Percentiles rank a stretch among this genome's conserved stretches.
phyloP scores from a whole-genome alignment of 2,888 invertebrate genomes.

The Aspidiotus rigidus region DNA sequence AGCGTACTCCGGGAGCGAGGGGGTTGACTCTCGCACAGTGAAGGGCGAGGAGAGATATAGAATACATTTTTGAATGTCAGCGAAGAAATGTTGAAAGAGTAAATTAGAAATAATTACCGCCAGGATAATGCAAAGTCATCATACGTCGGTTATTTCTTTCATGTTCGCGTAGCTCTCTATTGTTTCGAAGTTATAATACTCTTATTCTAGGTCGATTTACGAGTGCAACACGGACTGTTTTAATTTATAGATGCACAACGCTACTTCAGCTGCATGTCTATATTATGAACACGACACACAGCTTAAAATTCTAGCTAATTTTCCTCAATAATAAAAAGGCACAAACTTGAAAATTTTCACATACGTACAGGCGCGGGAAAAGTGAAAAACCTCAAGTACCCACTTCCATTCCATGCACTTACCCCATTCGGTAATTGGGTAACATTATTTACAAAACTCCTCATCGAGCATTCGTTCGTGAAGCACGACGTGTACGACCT shows the following conservation, averaged over 20 bases:
- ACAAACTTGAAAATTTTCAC: too few relatives aligned
- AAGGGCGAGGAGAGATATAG: neutral
- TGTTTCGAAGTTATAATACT: slow-evolving; percentile 16
- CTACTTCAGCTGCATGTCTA: too few relatives aligned
- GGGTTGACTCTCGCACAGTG: neutral
- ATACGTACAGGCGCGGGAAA: too few relatives aligned
- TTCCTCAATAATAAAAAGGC: too few relatives aligned
- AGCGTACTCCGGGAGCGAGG: neutral
- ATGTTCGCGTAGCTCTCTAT: slow-evolving; percentile 14
- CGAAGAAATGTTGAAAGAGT: slow-evolving; percentile 25
- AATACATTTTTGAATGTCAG: slow-evolving; percentile 15
- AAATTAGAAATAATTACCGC: slow-evolving; percentile 31
- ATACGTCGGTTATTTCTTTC: slow-evolving; percentile 27
- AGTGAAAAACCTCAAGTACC: too few relatives aligned
- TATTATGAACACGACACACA: too few relatives aligned
- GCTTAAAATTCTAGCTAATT: too few relatives aligned
- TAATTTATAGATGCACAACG: neutral
- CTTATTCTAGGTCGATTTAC: slow-evolving; percentile 5
- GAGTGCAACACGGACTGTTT: neutral
- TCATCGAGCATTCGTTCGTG: too few relatives aligned
- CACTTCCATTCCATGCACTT: too few relatives aligned
- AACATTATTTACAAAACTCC: too few relatives aligned
- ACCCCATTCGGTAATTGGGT: too few relatives aligned
- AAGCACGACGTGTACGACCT: too few relatives aligned
- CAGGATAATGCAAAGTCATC: slow-evolving; percentile 17